Base-by-base conservation (phyloP, 2,113 vertebrate genomes). In the Otis tarda region DNA sequence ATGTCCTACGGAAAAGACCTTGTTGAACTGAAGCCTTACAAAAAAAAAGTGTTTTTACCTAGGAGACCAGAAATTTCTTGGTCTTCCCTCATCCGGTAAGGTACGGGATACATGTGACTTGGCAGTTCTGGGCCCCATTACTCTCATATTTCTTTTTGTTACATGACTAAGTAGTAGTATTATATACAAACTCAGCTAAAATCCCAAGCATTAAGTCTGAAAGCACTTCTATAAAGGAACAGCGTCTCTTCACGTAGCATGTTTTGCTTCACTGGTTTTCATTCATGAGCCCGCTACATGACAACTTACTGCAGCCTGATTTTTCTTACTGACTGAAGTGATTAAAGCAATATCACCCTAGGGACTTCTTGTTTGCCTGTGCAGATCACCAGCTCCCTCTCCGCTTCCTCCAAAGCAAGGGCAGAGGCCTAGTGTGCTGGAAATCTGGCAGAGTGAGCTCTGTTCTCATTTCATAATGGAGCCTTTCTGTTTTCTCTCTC, bases 241-340 rank as follows among this genome's bases (percentile, higher is more conserved):
- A 84, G 27, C 3, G 1, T 84, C 1, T 10, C 12, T 31, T 55
- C 6, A 4, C 23, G 19, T 7, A 87, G 68, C 56, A 60, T 47
- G 55, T 37, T 95, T 92, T 85, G 47, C 41, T 95, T 74, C 59
- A 69, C 24, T 87, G 70, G 7, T 39, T 82, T 94, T 96, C 88
- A 76, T 83, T 95, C 49, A 43, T 35, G 43, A 93, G 49, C 24
- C 78, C 0, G 0, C 60, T 87, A 25, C 4, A 16, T 45, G 60
- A 90, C 59, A 95, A 92, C 77, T 81, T 82, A n/a, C 45, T 23
- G 2, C 55, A 37, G 43, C 39, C 35, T 50, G 55, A 61, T 87
- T 95, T 95, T 53, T 90, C 83, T 63, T 95, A 83, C 55, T 74
- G 45, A n/a, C 56, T 87, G 76, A 93, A 17, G 10, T 94, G 92